Conservation (phyloP, 2,797 vertebrate species). For the Scolopax rusticola region DNA sequence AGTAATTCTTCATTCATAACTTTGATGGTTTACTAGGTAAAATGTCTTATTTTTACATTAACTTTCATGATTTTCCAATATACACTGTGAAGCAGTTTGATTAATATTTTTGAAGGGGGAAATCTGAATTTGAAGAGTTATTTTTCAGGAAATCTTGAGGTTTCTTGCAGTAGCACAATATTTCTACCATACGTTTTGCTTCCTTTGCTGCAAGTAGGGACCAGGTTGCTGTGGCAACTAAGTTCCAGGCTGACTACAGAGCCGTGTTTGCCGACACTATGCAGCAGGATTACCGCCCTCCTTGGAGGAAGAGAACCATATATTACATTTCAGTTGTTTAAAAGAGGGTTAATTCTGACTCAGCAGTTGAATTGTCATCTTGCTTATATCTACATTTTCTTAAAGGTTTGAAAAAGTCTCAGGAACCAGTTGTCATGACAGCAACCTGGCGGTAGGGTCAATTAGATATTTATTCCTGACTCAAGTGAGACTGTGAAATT, state of each 20-base stretch:
- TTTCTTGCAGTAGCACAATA: conserved; percentile 20
- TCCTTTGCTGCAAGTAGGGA: conserved; percentile 31
- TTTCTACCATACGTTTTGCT: conserved; percentile 50
- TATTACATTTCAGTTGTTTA: background rate
- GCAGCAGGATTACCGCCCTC: background rate
- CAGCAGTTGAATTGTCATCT: background rate
- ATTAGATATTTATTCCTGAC: background rate
- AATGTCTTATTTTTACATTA: background rate
- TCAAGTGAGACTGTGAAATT: background rate
- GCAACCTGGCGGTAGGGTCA: background rate
- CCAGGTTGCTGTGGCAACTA: conserved; percentile 61
- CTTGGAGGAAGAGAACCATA: background rate
- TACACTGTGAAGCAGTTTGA: background rate
- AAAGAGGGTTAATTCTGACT: background rate
- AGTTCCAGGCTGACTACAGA: background rate
- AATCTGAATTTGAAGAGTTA: background rate
- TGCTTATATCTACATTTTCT: background rate
- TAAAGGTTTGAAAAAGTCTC: background rate
- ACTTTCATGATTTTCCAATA: background rate
- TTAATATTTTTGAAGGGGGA: background rate
- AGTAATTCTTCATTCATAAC: background rate
- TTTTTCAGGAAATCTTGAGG: conserved; percentile 24
- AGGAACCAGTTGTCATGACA: background rate
- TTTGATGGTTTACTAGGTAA: background rate
- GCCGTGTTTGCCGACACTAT: conserved; percentile 14